Evolutionary conservation across 2,797 vertebrate species (phyloP), one percentile per base, ranked within the genome.

Genomic region (Oreonectes daqikongensis): DNA sequence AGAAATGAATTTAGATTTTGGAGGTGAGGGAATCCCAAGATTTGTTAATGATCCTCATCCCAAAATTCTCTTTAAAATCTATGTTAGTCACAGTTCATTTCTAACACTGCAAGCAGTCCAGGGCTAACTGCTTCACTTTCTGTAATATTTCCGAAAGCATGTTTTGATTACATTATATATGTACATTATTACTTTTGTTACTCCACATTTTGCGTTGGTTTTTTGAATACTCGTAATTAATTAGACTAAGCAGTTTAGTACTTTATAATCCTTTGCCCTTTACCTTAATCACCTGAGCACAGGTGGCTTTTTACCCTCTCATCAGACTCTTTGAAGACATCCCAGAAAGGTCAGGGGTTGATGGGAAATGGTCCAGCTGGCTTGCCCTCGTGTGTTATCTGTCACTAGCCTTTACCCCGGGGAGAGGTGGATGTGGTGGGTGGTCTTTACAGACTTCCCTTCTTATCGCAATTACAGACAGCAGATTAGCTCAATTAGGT

Each of bases 281-380:
- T 83, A 68, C 50, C 63, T 64, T 84, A 82, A 83, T 84, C 70
- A 78, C 66, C 74, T 80, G 65, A 73, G 53, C 61, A 69, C 74
- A 81, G 72, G 75, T 79, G 78, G 64, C 35, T 73, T 11, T 14
- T 70, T 63, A 79, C 5, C 30, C 72, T 30, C 63, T 76, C 74
- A 78, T 63, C 77, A 57, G 52, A 50, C 15, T 68, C 72, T 86
- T 86, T 85, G 75, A 85, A 84, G 75, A 72, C 44, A 67, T 70
- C 63, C 53, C 65, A 70, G 72, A 84, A 84, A 83, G 84, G 85
- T 84, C 75, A 83, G 61, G 46, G 64, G 48, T 74, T 78, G 72
- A 60, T 79, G 50, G 67, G 55, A 78, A 69, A 69, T 66, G 50
- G 72, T 66, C 79, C 83, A 78, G 83, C 82, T 83, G 82, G 67